Evolutionary conservation across 2,797 vertebrate species (phyloP), one percentile per base, ranked within the genome.

Genomic region (Pteropus rufus): DNA sequence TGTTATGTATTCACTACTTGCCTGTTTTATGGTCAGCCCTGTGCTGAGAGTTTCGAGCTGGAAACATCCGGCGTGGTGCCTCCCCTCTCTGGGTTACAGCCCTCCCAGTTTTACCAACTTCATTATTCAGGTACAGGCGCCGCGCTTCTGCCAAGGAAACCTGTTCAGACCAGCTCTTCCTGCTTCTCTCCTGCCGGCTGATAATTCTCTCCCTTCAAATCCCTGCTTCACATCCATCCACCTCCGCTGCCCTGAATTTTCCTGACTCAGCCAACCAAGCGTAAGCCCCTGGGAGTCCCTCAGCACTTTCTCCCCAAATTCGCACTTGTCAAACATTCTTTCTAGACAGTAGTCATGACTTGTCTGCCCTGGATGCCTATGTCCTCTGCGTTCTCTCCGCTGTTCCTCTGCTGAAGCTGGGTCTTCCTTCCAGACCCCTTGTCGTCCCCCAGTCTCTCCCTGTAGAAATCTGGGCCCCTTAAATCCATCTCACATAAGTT

Each of bases 101-200:
- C 14, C 39, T 14, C 7, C 70, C 0, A 0, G 6, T 54, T 77
- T 29, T 46, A 62, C 24, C 46, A 54, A 6, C 90, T 54, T 88
- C 31, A 44, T 62, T 92, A 36, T 69, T 90, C 36, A 73, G 56
- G 77, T 36, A 16, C 21, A 46, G 82, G 49, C 7, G 0, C 52
- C 8, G 8, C 0, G 23, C 54, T 39, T 52, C 58, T 39, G 89
- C 86, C 80, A 34, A 7, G 18, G 18, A 54, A 60, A 39, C 52
- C 60, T 84, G 82, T 31, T 69, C 39, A 36, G 29, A 80, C 97
- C 85, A n/a, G 89, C 58, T 91, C 34, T 65, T 69, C 56, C 49
- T 34, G 89, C 91, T 54, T 64, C 46, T 36, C 58, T 69, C 31
- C 83, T 91, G 84, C 91, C 15, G 2, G 34, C 67, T 64, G 80